Conservation (phyloP, 2,113 vertebrate species). For the Elachura formosa region DNA sequence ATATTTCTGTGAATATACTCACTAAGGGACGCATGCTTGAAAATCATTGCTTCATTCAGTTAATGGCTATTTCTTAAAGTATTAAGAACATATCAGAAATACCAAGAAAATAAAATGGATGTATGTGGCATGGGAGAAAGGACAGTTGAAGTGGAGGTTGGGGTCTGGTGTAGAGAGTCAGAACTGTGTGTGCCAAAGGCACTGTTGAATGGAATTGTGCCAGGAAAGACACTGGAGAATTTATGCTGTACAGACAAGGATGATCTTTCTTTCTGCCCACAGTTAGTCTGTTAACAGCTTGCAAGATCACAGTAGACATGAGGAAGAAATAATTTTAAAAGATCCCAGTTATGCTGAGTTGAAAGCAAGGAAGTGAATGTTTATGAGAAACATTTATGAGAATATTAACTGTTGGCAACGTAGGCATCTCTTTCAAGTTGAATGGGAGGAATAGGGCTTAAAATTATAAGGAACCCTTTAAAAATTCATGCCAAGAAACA, state of each 20-base stretch:
- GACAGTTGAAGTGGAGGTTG: background rate
- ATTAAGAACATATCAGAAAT: background rate
- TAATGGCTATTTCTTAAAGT: background rate
- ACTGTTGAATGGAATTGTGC: background rate
- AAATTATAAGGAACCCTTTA: background rate
- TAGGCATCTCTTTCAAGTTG: conserved; percentile 11
- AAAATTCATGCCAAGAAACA: background rate
- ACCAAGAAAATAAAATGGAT: background rate
- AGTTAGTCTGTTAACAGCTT: conserved; percentile 38
- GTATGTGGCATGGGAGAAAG: background rate
- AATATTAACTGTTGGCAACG: conserved; percentile 2
- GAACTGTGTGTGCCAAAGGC: background rate
- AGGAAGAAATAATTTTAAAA: conserved; percentile 46
- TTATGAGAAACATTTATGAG: conserved; percentile 30
- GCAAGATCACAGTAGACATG: conserved; percentile 29
- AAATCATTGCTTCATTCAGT: background rate
- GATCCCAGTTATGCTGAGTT: background rate
- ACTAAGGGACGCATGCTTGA: background rate
- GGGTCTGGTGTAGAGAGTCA: background rate
- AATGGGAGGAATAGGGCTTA: background rate
- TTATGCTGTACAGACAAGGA: background rate
- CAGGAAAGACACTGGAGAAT: background rate
- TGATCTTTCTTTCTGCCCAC: conserved; percentile 32
- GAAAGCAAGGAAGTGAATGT: conserved; percentile 19
- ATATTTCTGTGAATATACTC: background rate